phyloP scores from a whole-genome alignment of 2,797 vertebrate genomes.

The Paedocypris micromegethes region DNA sequence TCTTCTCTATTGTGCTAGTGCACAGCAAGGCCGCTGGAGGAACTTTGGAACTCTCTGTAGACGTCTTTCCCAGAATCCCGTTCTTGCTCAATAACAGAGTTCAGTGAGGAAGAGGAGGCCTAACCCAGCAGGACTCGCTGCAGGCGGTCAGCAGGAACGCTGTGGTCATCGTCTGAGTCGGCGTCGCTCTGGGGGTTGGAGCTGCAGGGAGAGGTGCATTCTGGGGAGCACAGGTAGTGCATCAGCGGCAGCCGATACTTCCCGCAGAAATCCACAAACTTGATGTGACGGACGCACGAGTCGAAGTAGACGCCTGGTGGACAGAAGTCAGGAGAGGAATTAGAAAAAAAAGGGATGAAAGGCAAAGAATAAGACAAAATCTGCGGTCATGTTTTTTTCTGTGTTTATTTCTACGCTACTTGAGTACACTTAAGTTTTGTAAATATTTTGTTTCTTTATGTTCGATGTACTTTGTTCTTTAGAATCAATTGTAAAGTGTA shows the following conservation, averaged over 20 bases:
- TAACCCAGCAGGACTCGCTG: constrained; percentile 97
- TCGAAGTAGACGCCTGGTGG: constrained; percentile 97
- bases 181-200: constrained; percentile 94
- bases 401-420: too few relatives aligned
- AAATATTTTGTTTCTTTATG: too few relatives aligned
- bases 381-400: too few relatives aligned
- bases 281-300: constrained; percentile 97
- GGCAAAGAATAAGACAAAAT: too few relatives aligned
- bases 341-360: too few relatives aligned
- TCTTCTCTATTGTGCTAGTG: constrained; percentile 12
- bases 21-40: background rate
- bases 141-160: constrained; percentile 83
- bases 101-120: constrained; percentile 30
- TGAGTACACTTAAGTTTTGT: too few relatives aligned
- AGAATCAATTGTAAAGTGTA: too few relatives aligned
- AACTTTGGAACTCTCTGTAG: constrained; percentile 6
- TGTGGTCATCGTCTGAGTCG: constrained; percentile 90
- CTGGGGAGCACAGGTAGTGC: constrained; percentile 98
- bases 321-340: constrained; percentile 13
- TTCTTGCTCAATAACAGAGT: constrained; percentile 24
- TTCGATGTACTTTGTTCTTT: too few relatives aligned
- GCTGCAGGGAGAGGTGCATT: constrained; percentile 90
- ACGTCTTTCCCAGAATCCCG: background rate
- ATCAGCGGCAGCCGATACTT: constrained; percentile 97
- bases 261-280: constrained; percentile 98